Conservation (phyloP, 2,113 vertebrate species). For the Pristiophorus japonicus region DNA sequence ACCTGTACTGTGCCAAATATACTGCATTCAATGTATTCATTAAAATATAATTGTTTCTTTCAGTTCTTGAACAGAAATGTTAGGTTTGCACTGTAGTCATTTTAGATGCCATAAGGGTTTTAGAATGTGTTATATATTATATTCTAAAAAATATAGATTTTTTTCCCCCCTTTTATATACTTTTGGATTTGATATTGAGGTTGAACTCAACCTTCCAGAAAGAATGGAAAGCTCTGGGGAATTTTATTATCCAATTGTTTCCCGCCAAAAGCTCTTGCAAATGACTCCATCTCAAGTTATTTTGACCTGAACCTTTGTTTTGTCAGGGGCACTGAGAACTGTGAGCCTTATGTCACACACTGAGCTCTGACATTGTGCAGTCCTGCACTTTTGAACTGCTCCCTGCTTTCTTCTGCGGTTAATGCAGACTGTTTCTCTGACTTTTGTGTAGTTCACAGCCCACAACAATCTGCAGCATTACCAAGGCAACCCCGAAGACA, state of each 20-base stretch:
- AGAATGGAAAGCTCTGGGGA: not conserved
- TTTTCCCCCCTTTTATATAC: not conserved
- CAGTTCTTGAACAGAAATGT: not conserved
- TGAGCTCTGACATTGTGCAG: not conserved
- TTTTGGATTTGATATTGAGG: not conserved
- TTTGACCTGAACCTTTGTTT: conserved; percentile 12
- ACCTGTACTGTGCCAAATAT: not conserved
- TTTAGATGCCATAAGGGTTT: not conserved
- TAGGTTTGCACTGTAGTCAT: not conserved
- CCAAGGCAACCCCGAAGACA: not conserved
- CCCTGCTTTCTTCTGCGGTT: not conserved
- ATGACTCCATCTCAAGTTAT: not conserved
- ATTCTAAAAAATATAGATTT: not conserved
- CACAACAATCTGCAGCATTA: not conserved
- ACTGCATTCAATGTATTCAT: not conserved
- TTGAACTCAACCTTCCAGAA: not conserved
- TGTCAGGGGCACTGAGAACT: not conserved
- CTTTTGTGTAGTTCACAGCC: not conserved
- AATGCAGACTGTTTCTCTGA: not conserved
- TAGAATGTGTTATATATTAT: not conserved
- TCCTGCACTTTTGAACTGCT: not conserved
- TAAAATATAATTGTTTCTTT: not conserved
- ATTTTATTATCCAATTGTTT: not conserved
- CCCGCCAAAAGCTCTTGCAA: not conserved
- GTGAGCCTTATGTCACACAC: too few relatives aligned